Evolutionary conservation across 2,113 vertebrate genomes (phyloP), one percentile per base, ranked within the genome.

Genomic region (Aspidoscelis tigris): DNA sequence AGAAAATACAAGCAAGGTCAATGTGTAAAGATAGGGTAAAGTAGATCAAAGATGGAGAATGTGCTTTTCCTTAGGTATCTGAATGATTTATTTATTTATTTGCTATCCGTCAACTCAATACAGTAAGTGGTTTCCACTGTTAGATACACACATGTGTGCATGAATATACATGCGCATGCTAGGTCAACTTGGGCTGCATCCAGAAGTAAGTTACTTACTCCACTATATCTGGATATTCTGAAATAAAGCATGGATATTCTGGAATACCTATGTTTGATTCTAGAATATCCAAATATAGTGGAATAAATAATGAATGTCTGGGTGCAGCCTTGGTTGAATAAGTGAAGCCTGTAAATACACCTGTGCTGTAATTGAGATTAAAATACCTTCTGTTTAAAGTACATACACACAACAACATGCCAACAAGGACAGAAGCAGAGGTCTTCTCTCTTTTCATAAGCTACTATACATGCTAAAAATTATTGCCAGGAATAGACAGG

Each of bases 1-100:
- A 95, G 92, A 94, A 94, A 95, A 90, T 86, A 94, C 87, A 93
- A 96, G 95, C 94, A 96, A 96, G 96, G 96, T 96, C 96, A 96
- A 87, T 88, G 93, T 89, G 82, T 89, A 88, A 95, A 94, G 92
- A 94, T 91, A 92, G 91, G 81, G n/a, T 88, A 90, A 87, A 87
- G 79, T 88, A 88, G 72, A 83, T 90, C 91, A 90, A 91, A 92
- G 89, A 87, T 83, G 80, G 2, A 84, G 85, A 50, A 72, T 41
- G 83, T 22, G 12, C 66, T 88, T 84, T 81, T 22, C 82, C 80
- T 64, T 6, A 73, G 50, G 26, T 79, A 61, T 76, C 70, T 39
- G 22, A 61, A 33, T 26, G 3, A 50, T 53, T 83, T 75, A 83
- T 76, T 83, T 50, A 33, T 71, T 80, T 77, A 2, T 82, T 16